These are phyloP conservation scores for Hypolimnas misippus DNA, from an alignment of 2,888 invertebrate genomes.

Conservation along the genomic window DNA sequence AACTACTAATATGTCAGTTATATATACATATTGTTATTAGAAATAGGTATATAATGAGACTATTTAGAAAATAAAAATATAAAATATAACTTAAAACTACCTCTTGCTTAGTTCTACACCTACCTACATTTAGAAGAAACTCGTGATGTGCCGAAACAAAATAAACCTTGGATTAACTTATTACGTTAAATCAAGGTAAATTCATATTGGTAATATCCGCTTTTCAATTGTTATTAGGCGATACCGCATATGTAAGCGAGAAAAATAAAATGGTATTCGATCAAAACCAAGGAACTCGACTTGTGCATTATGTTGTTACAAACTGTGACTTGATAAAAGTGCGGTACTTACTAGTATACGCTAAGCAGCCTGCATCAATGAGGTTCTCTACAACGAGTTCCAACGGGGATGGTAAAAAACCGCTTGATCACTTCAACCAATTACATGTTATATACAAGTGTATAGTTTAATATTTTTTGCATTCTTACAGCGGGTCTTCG, in stretches of 20 bases:
- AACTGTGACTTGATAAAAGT: constrained; percentile 90
- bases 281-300: constrained; percentile 80
- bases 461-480: background rate
- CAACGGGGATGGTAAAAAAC: constrained; percentile 64
- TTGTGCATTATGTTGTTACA: constrained; percentile 88
- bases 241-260: constrained; percentile 61
- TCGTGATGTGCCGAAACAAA: too few relatives aligned
- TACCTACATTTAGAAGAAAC: too few relatives aligned
- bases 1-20: too few relatives aligned
- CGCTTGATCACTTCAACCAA: background rate
- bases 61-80: too few relatives aligned
- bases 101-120: too few relatives aligned
- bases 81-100: too few relatives aligned
- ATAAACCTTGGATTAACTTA: too few relatives aligned
- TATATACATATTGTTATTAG: too few relatives aligned
- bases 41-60: too few relatives aligned
- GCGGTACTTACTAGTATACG: constrained; percentile 90
- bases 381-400: constrained; percentile 62
- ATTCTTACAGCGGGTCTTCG: constrained; percentile 62
- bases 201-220: too few relatives aligned
- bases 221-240: constrained; percentile 50
- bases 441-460: background rate
- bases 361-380: constrained; percentile 73
- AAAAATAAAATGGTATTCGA: constrained; percentile 54
- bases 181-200: too few relatives aligned